These are phyloP conservation scores for Tachina fera DNA, from an alignment of 2,888 invertebrate genomes.

Conservation along the genomic window DNA sequence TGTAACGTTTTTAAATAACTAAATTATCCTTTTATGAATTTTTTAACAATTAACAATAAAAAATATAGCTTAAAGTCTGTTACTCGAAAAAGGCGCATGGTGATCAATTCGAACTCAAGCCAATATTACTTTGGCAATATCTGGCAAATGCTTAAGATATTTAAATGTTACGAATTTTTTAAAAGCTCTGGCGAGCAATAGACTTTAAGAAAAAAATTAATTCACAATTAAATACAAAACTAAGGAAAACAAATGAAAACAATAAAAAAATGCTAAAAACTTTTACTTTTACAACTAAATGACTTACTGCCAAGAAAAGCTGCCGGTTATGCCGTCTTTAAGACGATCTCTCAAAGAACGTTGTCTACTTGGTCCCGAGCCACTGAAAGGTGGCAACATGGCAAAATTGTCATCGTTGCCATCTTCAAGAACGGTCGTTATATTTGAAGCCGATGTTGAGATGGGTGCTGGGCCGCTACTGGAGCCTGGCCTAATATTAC, in stretches of 20 bases:
- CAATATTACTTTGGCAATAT: too few species aligned
- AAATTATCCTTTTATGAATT: too few species aligned
- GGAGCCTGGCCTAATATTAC: conserved; percentile 33
- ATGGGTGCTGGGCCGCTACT: conserved; percentile 73
- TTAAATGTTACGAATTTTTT: too few species aligned
- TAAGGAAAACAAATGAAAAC: conserved; percentile 29
- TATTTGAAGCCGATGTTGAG: conserved; percentile 80
- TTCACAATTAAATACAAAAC: conserved; percentile 24
- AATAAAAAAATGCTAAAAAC: conserved; percentile 25
- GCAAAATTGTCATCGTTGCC: conserved; percentile 77
- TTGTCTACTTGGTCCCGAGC: conserved; percentile 87
- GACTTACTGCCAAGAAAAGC: conserved; percentile 93
- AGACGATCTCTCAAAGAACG: conserved; percentile 91
- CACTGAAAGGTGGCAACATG: conserved; percentile 80
- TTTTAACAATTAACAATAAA: too few species aligned
- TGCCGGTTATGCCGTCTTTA: conserved; percentile 90
- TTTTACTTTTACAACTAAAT: conserved; percentile 48
- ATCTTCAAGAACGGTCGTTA: conserved; percentile 79
- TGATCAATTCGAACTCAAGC: too few species aligned
- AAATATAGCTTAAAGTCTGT: too few species aligned
- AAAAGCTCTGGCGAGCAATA: neutral
- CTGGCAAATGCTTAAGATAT: neutral
- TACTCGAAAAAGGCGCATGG: too few species aligned
- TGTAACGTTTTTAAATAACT: neutral
- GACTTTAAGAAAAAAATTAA: neutral